Evolutionary conservation across 1,140 invertebrate species (phyloP).

Genomic region (Zaprionus ghesquierei): DNA sequence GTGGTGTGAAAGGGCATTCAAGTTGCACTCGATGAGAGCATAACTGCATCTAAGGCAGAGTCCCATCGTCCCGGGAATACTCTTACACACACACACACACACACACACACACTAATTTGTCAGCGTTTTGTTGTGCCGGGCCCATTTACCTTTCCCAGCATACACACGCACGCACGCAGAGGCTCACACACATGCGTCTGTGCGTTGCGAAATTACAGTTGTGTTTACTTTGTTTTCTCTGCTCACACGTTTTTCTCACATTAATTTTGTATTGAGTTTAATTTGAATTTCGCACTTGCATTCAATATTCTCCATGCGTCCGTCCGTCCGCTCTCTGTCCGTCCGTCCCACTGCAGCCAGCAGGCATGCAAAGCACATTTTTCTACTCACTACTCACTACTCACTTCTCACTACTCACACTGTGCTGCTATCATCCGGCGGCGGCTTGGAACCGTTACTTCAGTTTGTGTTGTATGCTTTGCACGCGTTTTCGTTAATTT

Average conservation of each 20-base stretch:
- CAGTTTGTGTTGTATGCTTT: conserved; percentile 40
- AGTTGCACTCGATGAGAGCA: conserved; percentile 41
- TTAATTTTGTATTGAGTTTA: conserved; percentile 65
- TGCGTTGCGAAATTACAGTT: conserved; percentile 48
- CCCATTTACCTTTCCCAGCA: conserved; percentile 26
- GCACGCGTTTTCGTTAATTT: conserved; percentile 51
- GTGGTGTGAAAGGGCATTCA: conserved; percentile 36
- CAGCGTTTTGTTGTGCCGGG: conserved; percentile 55
- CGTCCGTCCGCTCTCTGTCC: conserved; percentile 5
- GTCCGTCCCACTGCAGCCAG: conserved; percentile 17
- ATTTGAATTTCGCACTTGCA: conserved; percentile 60
- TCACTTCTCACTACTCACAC: conserved; percentile 45
- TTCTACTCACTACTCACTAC: conserved; percentile 43
- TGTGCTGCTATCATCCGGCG: conserved; percentile 16
- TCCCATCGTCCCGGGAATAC: conserved; percentile 12
- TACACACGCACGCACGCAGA: conserved; percentile 14
- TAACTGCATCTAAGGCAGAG: conserved; percentile 27
- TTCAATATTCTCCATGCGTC: conserved; percentile 30
- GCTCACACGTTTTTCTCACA: conserved; percentile 52
- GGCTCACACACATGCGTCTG: conserved; percentile 29
- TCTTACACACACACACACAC: neutral
- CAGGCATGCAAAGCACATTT: conserved; percentile 62
- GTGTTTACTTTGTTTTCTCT: conserved; percentile 25
- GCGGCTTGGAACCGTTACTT: conserved; percentile 64
- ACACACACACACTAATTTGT: conserved; percentile 18